Evolutionary conservation across 2,113 vertebrate genomes (phyloP).

Genomic region (Pogonocichla stellata): DNA sequence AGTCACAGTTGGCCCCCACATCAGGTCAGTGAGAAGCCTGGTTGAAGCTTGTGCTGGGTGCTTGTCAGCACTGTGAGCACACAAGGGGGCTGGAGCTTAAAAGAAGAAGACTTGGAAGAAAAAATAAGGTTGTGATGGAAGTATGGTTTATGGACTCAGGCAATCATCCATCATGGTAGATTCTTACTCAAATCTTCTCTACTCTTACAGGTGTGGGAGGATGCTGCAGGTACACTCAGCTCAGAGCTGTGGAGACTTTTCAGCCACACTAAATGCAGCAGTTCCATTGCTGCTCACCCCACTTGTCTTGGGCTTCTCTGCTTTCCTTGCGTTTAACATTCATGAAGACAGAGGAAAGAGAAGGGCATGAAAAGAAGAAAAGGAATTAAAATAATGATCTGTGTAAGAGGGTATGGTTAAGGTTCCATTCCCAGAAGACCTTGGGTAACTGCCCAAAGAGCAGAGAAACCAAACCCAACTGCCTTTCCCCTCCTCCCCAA

Average conservation of each 20-base stretch:
- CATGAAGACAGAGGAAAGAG: not conserved
- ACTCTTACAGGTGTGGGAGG: not conserved
- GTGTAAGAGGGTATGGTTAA: not conserved
- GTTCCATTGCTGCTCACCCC: not conserved
- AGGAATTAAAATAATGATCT: not conserved
- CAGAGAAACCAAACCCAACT: not conserved
- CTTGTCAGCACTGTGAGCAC: not conserved
- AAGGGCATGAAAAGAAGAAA: not conserved
- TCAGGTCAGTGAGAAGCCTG: not conserved
- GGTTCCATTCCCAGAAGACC: not conserved
- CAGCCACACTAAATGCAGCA: fast-evolving
- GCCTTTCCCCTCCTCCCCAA: not conserved
- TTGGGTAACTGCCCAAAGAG: not conserved
- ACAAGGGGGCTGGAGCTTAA: not conserved
- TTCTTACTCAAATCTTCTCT: not conserved
- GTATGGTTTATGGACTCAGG: not conserved
- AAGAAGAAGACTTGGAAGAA: not conserved
- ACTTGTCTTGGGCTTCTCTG: not conserved
- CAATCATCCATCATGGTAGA: not conserved
- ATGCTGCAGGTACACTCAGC: not conserved
- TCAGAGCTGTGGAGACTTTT: not conserved
- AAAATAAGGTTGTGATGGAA: not conserved
- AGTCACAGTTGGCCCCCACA: fast-evolving
- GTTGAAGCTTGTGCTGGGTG: not conserved
- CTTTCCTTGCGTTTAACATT: not conserved